Evolutionary conservation across 1,140 invertebrate genomes (phyloP).

Genomic region (Orchesella cincta): DNA sequence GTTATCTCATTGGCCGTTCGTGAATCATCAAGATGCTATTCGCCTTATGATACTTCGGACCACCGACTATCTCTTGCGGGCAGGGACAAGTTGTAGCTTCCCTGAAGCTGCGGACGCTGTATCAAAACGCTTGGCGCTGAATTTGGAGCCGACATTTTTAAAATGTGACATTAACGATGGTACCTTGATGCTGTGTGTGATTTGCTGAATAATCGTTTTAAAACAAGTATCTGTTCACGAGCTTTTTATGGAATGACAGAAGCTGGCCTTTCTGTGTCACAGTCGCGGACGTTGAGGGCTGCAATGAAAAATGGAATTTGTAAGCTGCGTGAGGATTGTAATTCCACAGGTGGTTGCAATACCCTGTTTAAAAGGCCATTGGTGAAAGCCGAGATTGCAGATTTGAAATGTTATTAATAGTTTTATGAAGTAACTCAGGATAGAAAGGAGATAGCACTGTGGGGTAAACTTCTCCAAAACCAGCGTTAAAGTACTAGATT

Average conservation of each 20-base stretch:
- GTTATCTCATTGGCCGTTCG: conserved; percentile 25
- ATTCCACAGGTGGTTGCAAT: too few relatives aligned
- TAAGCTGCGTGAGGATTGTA: too few relatives aligned
- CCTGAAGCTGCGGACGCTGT: conserved; percentile 4
- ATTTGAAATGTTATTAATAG: too few relatives aligned
- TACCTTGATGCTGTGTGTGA: not conserved
- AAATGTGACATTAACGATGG: not conserved
- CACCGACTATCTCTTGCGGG: not conserved
- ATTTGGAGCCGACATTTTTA: conserved; percentile 16
- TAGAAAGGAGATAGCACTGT: not conserved
- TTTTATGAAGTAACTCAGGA: too few relatives aligned
- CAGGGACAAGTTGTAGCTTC: conserved; percentile 28
- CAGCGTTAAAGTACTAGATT: conserved; percentile 21
- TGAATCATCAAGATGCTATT: not conserved
- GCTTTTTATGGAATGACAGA: conserved; percentile 46
- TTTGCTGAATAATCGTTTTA: not conserved
- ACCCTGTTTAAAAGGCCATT: too few relatives aligned
- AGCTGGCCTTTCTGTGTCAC: conserved; percentile 33
- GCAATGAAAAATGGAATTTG: not conserved
- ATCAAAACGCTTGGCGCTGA: conserved; percentile 14
- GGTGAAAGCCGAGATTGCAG: too few relatives aligned
- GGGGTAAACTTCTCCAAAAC: conserved; percentile 18
- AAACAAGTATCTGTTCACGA: too few relatives aligned
- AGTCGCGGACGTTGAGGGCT: not conserved
- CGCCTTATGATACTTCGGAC: conserved; percentile 1